These are phyloP conservation scores for Nomia melanderi DNA, from an alignment of 1,140 invertebrate species.

Conservation along the genomic window DNA sequence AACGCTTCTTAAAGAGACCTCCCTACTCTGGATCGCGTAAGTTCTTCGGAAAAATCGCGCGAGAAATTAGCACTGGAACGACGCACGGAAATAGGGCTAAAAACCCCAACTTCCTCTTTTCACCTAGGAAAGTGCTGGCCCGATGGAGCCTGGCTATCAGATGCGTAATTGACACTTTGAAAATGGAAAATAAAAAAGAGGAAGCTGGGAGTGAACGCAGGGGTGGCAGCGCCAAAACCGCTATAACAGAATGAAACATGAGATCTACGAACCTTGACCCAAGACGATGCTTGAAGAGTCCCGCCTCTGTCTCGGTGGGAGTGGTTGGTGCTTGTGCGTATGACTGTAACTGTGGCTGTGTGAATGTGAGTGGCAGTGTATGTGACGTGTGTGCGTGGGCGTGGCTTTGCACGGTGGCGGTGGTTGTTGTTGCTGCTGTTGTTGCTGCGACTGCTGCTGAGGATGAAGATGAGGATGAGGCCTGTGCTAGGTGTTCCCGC, in stretches of 20 bases:
- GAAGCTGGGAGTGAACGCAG: too few species aligned
- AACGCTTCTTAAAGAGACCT: too few species aligned
- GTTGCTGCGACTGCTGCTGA: constrained; percentile 66
- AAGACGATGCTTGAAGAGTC: constrained; percentile 77
- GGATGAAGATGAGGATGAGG: constrained; percentile 75
- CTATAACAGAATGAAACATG: not conserved
- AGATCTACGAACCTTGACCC: constrained; percentile 73
- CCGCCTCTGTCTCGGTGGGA: constrained; percentile 75
- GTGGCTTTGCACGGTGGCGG: constrained; percentile 73
- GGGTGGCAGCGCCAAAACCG: not conserved
- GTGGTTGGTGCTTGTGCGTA: constrained; percentile 78
- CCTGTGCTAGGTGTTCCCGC: constrained; percentile 80
- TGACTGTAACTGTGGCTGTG: constrained; percentile 79
- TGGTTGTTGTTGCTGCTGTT: constrained; percentile 60
- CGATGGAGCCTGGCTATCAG: too few species aligned
- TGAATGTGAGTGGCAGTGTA: constrained; percentile 79
- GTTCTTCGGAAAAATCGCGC: too few species aligned
- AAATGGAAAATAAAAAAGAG: too few species aligned
- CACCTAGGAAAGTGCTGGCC: too few species aligned
- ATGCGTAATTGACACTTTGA: too few species aligned
- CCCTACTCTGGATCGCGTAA: too few species aligned
- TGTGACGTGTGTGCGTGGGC: constrained; percentile 78
- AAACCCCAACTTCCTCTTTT: too few species aligned
- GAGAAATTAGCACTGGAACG: too few species aligned
- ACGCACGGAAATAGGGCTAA: too few species aligned